phyloP scores from a whole-genome alignment of 2,113 vertebrate species.

The Polypterus bichir region DNA sequence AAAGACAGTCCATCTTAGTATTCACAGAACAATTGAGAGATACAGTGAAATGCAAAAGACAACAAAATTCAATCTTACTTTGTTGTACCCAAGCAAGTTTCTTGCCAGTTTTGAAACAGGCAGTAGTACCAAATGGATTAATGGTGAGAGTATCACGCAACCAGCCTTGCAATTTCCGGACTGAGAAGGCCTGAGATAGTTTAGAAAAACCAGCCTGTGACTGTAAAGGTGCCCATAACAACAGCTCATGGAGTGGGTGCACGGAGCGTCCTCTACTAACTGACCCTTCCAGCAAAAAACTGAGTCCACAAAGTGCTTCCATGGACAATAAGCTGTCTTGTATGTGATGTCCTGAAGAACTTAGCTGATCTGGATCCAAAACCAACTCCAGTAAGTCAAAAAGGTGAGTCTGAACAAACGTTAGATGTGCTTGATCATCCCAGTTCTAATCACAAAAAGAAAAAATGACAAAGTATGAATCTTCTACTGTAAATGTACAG shows the following conservation, averaged over 20 bases:
- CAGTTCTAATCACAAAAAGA: conserved; percentile 60
- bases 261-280: conserved; percentile 35
- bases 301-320: conserved; percentile 60
- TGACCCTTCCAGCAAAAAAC: conserved; percentile 76
- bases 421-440: conserved; percentile 77
- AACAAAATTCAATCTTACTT: conserved; percentile 44
- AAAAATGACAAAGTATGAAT: conserved; percentile 3
- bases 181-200: conserved; percentile 53
- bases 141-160: conserved; percentile 51
- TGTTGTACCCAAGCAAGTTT: conserved; percentile 84
- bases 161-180: conserved; percentile 65
- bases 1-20: too few species aligned
- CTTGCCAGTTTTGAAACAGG: conserved; percentile 73
- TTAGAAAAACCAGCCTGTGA: conserved; percentile 56
- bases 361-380: conserved; percentile 72
- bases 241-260: conserved; percentile 62
- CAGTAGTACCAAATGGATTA: conserved; percentile 74
- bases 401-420: conserved; percentile 71
- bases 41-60: too few species aligned
- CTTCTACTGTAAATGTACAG: too few species aligned
- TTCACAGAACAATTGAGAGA: too few species aligned
- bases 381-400: conserved; percentile 72
- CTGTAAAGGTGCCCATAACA: conserved; percentile 58
- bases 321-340: conserved; percentile 53
- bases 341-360: conserved; percentile 49